Conservation (phyloP, 2,888 invertebrate genomes). For the Hirtodrosophila confusa region DNA sequence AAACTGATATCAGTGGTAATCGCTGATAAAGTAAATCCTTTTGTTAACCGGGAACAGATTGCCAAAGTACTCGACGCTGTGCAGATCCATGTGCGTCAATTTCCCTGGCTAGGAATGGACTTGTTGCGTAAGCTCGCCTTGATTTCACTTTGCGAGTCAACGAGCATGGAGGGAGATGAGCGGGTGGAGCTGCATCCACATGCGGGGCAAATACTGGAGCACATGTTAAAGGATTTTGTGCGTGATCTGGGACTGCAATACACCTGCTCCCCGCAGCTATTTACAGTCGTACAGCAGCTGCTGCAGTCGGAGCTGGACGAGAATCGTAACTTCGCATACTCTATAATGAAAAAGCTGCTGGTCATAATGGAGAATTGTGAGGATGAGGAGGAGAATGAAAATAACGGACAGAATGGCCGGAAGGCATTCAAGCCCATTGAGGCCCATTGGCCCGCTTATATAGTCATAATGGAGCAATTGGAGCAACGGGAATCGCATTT, state of each 20-base stretch:
- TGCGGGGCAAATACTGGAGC: constrained; percentile 55
- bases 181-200: constrained; percentile 20
- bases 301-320: constrained; percentile 54
- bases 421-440: constrained; percentile 19
- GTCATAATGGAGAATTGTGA: constrained; percentile 10
- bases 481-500: constrained; percentile 79
- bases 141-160: constrained; percentile 8
- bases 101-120: constrained; percentile 18
- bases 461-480: constrained; percentile 73
- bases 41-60: constrained; percentile 31
- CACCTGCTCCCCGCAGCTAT: constrained; percentile 34
- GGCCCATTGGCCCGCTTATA: constrained; percentile 62
- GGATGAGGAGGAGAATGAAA: not conserved
- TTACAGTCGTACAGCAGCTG: constrained; percentile 49
- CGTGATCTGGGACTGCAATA: constrained; percentile 29
- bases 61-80: constrained; percentile 60
- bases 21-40: constrained; percentile 3
- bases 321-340: constrained; percentile 62
- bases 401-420: not conserved
- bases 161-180: constrained; percentile 20
- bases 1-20: constrained; percentile 44
- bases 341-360: constrained; percentile 54
- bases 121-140: constrained; percentile 39
- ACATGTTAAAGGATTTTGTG: constrained; percentile 60
- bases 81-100: constrained; percentile 50